These are phyloP conservation scores for Huso huso DNA, from an alignment of 2,797 vertebrate genomes.

Conservation along the genomic window DNA sequence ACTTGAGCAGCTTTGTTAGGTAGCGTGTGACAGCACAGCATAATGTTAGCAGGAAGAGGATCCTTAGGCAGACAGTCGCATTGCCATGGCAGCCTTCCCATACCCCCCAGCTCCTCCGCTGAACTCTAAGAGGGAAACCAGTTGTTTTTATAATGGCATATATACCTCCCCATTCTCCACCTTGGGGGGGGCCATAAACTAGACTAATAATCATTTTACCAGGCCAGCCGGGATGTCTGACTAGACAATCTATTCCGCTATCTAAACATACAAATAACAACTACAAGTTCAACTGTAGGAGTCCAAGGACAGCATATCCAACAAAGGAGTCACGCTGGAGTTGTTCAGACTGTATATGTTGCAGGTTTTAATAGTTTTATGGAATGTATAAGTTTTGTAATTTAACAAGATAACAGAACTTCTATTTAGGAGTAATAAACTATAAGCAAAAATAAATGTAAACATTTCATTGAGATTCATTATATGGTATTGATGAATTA, in stretches of 20 bases:
- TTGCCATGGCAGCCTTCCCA: background rate
- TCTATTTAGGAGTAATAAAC: too few species aligned
- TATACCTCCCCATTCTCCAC: slow-evolving; percentile 31
- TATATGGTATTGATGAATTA: too few species aligned
- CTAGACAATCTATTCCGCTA: slow-evolving; percentile 47
- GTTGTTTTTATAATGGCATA: background rate
- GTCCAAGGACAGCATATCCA: too few species aligned
- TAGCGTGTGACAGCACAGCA: background rate
- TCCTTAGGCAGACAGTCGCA: slow-evolving; percentile 19
- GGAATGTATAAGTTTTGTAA: too few species aligned
- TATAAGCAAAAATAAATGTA: too few species aligned
- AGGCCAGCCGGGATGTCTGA: slow-evolving; percentile 51
- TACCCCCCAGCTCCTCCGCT: slow-evolving; percentile 19
- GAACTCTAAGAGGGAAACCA: slow-evolving; percentile 19
- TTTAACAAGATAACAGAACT: too few species aligned
- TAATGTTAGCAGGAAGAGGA: background rate
- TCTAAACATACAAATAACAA: slow-evolving; percentile 26
- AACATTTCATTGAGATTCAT: too few species aligned
- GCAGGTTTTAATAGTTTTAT: too few species aligned
- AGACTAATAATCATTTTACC: slow-evolving; percentile 55
- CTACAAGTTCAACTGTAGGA: too few species aligned
- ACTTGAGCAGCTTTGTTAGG: too few species aligned
- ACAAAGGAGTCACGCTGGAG: too few species aligned
- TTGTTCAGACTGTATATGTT: too few species aligned
- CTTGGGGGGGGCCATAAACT: slow-evolving; percentile 44